Evolutionary conservation across 2,888 invertebrate species (phyloP), one percentile per base, ranked within the genome.

Genomic region (Pandemis cinnamomeana): DNA sequence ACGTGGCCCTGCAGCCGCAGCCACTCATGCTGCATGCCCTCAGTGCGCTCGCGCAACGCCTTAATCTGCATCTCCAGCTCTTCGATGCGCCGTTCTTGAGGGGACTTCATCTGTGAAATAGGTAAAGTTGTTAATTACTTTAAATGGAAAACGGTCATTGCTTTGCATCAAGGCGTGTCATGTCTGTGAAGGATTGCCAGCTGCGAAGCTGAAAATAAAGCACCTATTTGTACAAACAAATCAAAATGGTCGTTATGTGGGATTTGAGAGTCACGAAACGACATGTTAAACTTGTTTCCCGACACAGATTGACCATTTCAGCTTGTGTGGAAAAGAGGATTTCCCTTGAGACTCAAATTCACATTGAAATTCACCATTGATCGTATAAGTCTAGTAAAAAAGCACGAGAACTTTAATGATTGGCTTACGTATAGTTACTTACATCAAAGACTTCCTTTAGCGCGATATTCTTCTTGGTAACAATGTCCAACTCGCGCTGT

Each of bases 1-100:
- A 97, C 95, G 83, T 96, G 96, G 0, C 96, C 96, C 87, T 98
- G 97, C 78, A 96, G 95, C 67, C 97, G 95, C 77, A 98, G 89
- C 98, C 98, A 98, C 86, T 96, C 95, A 79, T 96, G 95, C 86
- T 97, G 97, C 80, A 96, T 87, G 67, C 94, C 89, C 80, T 96
- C 95, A 15, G 96, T 96, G 80, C 95, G 95, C 75, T 95, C 95
- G 62, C 96, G 95, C 2, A 95, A 87, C 36, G 95, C 90, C 61
- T 94, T 94, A 71, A 97, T 96, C 73, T 95, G 94, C 80, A 95
- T 95, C 83, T 97, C 97, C 77, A 97, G 80, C 75, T 95, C 95
- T 7, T 93, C 93, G 27, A 97, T 96, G 85, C 96, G 95, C 51
- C 95, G 85, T 84, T 96, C 95, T 82, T 95, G 91, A 0, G 96